Evolutionary conservation across 2,797 vertebrate genomes (phyloP), one percentile per base, ranked within the genome.

Genomic region (Erethizon dorsatum): DNA sequence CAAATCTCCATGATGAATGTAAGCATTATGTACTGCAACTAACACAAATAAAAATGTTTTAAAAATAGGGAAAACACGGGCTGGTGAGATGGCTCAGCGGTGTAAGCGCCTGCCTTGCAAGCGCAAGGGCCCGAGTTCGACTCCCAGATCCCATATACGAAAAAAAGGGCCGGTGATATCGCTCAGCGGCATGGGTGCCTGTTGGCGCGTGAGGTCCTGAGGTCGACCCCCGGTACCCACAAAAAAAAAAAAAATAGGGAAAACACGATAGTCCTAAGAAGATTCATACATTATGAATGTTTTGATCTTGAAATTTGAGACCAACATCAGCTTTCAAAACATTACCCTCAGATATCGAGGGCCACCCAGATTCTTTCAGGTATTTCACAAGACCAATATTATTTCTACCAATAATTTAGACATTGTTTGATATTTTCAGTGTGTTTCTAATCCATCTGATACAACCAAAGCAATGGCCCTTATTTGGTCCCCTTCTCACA

Each of bases 21-120:
- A 6, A 37, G 67, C 2, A 26, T 28, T 3, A 3, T 2, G 0
- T 15, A 28, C 22, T 4, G 13, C 24, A 47, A 26, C 24, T 28
- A 13, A 75, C 13, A 47, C 11, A 45, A 14, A 2, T 26, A 3
- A 45, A 26, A 75, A 47, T 8, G 24, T 13, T 2, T 26, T 26
- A 5, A 13, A 47, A 14, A 14, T 6, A 7, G 2, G 41, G 20
- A 28, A 47, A 26, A 7, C 71, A 59, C 18, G 1, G n/a, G n/a
- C n/a, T n/a, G n/a, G n/a, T n/a, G n/a, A n/a, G n/a, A n/a, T n/a
- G n/a, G n/a, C n/a, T n/a, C n/a, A n/a, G n/a, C n/a, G n/a, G n/a
- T n/a, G n/a, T n/a, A n/a, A n/a, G n/a, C n/a, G n/a, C n/a, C n/a
- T n/a, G n/a, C n/a, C n/a, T n/a, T n/a, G n/a, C n/a, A n/a, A n/a